A percentile compares a stretch with the other conserved stretches of the same genome.
Conservation (phyloP, 1,140 invertebrate species). For the Drosophila ogumai region DNA sequence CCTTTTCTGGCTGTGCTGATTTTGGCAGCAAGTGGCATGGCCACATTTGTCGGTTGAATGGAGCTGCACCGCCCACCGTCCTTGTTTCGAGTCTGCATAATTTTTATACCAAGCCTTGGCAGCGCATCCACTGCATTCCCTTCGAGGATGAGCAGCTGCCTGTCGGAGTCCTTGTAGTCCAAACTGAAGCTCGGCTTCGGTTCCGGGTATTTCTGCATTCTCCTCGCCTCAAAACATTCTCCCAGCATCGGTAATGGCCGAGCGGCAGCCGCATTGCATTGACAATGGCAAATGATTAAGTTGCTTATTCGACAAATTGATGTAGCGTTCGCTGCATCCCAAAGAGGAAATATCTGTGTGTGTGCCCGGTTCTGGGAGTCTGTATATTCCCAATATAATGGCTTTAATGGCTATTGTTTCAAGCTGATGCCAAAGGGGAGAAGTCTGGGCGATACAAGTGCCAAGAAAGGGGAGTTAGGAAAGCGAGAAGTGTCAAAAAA, state of each 20-base stretch:
- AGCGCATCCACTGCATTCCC: slow-evolving; percentile 46
- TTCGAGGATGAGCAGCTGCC: slow-evolving; percentile 22
- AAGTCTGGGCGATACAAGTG: slow-evolving; percentile 10
- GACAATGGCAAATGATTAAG: slow-evolving; percentile 81
- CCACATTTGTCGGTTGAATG: slow-evolving; percentile 79
- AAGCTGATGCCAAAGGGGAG: slow-evolving; percentile 34
- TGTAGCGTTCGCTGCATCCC: slow-evolving; percentile 52
- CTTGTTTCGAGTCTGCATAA: slow-evolving; percentile 72
- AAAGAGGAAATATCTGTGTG: slow-evolving; percentile 16
- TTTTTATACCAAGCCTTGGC: slow-evolving; percentile 76
- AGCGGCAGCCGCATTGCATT: slow-evolving; percentile 57
- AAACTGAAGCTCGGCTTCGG: slow-evolving; percentile 13
- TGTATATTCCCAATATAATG: slow-evolving; percentile 39
- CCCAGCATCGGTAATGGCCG: slow-evolving; percentile 19
- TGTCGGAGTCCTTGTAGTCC: neutral
- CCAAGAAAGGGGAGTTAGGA: neutral
- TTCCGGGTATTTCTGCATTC: slow-evolving; percentile 19
- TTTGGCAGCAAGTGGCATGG: slow-evolving; percentile 80
- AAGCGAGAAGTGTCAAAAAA: slow-evolving; percentile 5
- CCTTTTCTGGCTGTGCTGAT: slow-evolving; percentile 56
- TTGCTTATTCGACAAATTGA: slow-evolving; percentile 82
- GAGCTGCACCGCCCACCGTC: slow-evolving; percentile 30
- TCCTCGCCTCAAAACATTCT: neutral
- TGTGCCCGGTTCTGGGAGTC: neutral
- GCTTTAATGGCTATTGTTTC: slow-evolving; percentile 36